A percentile compares a stretch with the other conserved stretches of the same genome.
Evolutionary conservation across 2,888 invertebrate genomes (phyloP).

Genomic region (Nematopogon swammerdamellus): DNA sequence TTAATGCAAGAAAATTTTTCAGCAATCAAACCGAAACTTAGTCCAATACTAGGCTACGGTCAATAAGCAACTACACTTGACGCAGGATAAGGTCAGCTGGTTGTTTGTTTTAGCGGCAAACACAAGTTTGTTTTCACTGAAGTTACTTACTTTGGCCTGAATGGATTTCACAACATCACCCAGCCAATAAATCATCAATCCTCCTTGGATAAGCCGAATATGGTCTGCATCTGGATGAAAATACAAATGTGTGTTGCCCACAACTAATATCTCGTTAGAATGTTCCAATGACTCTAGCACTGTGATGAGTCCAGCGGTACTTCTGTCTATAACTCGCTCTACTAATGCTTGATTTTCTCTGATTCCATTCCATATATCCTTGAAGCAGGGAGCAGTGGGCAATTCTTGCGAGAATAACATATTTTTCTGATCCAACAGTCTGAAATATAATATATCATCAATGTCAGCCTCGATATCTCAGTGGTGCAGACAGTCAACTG

Average conservation of each 20-base stretch:
- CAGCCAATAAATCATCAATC: conserved; percentile 68
- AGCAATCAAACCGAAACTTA: too few relatives aligned
- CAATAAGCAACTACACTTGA: too few relatives aligned
- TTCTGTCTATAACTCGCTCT: conserved; percentile 58
- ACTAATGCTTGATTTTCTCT: conserved; percentile 53
- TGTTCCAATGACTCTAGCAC: conserved; percentile 57
- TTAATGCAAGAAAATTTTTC: too few relatives aligned
- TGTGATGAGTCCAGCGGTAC: conserved; percentile 65
- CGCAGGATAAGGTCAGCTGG: too few relatives aligned
- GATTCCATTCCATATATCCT: conserved; percentile 59
- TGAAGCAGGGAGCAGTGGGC: conserved; percentile 45
- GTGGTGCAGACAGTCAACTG: too few relatives aligned
- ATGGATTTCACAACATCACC: conserved; percentile 49
- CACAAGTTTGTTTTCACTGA: too few relatives aligned
- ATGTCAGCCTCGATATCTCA: too few relatives aligned
- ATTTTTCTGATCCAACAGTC: conserved; percentile 47
- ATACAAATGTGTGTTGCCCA: conserved; percentile 91
- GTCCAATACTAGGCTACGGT: too few relatives aligned
- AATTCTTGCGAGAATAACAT: conserved; percentile 61
- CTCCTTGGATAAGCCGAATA: conserved; percentile 82
- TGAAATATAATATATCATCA: conserved; percentile 18
- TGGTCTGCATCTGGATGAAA: conserved; percentile 91
- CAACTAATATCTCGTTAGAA: conserved; percentile 56
- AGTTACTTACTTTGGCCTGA: conserved; percentile 29
- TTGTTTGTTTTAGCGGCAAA: too few relatives aligned